These are phyloP conservation scores for Hirtodrosophila confusa DNA, from an alignment of 2,888 invertebrate species.

Conservation along the genomic window DNA sequence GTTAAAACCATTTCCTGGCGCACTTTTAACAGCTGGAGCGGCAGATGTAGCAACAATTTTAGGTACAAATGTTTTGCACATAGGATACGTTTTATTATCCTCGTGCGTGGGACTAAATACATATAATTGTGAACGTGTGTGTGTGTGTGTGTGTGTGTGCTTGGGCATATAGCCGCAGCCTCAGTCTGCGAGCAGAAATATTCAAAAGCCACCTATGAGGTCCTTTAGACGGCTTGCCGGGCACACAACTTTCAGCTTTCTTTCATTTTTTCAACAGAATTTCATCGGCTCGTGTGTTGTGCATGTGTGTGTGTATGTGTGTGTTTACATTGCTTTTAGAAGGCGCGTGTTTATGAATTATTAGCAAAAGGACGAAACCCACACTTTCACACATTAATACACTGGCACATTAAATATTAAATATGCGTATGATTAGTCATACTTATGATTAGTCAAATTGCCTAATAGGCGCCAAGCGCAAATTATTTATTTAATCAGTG, in stretches of 20 bases:
- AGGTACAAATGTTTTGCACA: slow-evolving; percentile 3
- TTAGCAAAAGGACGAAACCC: slow-evolving; percentile 26
- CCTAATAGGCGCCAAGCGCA: slow-evolving; percentile 17
- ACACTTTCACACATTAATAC: slow-evolving; percentile 1
- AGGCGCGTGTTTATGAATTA: slow-evolving; percentile 55
- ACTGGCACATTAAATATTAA: slow-evolving; percentile 11
- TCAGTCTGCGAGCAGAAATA: slow-evolving; percentile 5
- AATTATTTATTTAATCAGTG: slow-evolving; percentile 46
- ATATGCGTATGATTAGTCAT: slow-evolving; percentile 10
- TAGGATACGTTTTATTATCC: slow-evolving; percentile 24
- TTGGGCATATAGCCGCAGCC: slow-evolving; percentile 12
- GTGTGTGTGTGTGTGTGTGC: slow-evolving; percentile 2
- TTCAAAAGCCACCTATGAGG: slow-evolving; percentile 7
- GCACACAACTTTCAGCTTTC: slow-evolving; percentile 11
- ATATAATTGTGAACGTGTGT: slow-evolving; percentile 16
- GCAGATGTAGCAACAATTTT: background rate
- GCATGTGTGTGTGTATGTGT: slow-evolving; percentile 17
- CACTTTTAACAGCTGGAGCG: too few species aligned
- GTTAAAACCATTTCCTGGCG: too few species aligned
- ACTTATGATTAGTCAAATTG: slow-evolving; percentile 31
- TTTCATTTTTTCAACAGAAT: slow-evolving; percentile 9
- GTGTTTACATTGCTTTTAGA: slow-evolving; percentile 27
- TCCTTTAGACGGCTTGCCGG: slow-evolving; percentile 33
- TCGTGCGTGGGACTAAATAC: slow-evolving; percentile 19
- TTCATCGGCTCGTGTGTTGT: slow-evolving; percentile 1